These are phyloP conservation scores for Pandemis cinnamomeana DNA, from an alignment of 2,888 invertebrate genomes.

Conservation along the genomic window DNA sequence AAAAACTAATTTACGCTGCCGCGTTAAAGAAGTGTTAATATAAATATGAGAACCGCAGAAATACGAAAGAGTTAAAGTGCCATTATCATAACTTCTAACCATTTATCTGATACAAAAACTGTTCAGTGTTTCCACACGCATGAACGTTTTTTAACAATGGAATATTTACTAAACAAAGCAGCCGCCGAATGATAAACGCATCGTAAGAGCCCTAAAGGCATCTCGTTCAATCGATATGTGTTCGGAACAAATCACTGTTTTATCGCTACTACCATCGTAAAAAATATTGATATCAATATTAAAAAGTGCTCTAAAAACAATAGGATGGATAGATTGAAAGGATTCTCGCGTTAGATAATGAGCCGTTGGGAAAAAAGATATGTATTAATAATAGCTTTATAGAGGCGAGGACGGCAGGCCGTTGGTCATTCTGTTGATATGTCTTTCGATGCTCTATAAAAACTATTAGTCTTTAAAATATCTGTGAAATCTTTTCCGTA, in stretches of 20 bases:
- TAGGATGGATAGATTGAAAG: conserved; percentile 82
- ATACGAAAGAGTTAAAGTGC: conserved; percentile 5
- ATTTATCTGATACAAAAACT: conserved; percentile 29
- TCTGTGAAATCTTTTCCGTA: not conserved
- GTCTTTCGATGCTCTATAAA: conserved; percentile 13
- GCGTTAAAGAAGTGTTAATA: conserved; percentile 1
- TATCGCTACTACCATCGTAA: conserved; percentile 80
- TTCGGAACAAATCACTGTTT: conserved; percentile 81
- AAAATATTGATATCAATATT: conserved; percentile 83
- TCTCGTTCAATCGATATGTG: conserved; percentile 72
- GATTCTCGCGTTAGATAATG: conserved; percentile 78
- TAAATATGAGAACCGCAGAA: conserved; percentile 2
- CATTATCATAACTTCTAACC: conserved; percentile 12
- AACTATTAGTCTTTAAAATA: not conserved
- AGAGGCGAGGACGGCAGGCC: conserved; percentile 54
- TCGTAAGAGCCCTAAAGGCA: conserved; percentile 73
- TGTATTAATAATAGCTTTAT: conserved; percentile 81
- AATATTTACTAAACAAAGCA: conserved; percentile 78
- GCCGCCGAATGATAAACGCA: conserved; percentile 80
- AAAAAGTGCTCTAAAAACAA: conserved; percentile 83
- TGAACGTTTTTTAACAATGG: conserved; percentile 67
- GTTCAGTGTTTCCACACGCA: conserved; percentile 21
- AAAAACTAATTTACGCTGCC: not conserved
- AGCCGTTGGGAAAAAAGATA: conserved; percentile 70
- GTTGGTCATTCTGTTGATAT: conserved; percentile 41